phyloP scores from a whole-genome alignment of 2,888 invertebrate genomes.

The Linnaemya vulpina region DNA sequence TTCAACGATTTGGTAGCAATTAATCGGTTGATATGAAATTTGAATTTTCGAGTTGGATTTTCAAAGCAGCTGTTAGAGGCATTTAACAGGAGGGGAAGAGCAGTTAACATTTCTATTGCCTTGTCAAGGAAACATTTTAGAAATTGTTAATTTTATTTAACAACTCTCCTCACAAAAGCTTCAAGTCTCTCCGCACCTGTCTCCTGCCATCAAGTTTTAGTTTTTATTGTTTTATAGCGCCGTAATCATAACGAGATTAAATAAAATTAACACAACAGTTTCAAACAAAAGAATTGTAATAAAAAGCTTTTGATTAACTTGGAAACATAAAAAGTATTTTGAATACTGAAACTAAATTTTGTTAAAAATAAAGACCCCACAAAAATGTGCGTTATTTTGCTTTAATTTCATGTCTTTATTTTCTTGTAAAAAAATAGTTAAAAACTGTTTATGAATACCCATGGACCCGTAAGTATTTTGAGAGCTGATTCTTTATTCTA shows the following conservation, averaged over 20 bases:
- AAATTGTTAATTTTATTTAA: too few relatives aligned
- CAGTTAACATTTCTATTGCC: too few relatives aligned
- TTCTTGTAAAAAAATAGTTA: too few relatives aligned
- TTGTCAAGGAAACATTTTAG: too few relatives aligned
- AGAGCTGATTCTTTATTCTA: too few relatives aligned
- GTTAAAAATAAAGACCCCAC: not conserved
- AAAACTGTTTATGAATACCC: too few relatives aligned
- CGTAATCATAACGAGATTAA: not conserved
- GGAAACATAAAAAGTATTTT: not conserved
- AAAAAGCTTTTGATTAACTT: not conserved
- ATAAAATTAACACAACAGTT: not conserved
- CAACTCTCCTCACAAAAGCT: too few relatives aligned
- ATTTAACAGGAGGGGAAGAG: too few relatives aligned
- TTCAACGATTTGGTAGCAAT: slow-evolving; percentile 10
- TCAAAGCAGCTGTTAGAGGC: too few relatives aligned
- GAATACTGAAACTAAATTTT: not conserved
- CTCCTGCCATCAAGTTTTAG: not conserved
- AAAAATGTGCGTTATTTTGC: too few relatives aligned
- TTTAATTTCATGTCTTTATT: too few relatives aligned
- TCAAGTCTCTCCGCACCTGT: not conserved
- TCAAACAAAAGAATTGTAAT: not conserved
- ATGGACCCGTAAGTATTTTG: too few relatives aligned
- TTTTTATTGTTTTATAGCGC: not conserved
- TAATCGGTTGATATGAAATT: not conserved
- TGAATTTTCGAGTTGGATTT: not conserved